Conservation (phyloP, 2,113 vertebrate species). For the Cromileptes altivelis region DNA sequence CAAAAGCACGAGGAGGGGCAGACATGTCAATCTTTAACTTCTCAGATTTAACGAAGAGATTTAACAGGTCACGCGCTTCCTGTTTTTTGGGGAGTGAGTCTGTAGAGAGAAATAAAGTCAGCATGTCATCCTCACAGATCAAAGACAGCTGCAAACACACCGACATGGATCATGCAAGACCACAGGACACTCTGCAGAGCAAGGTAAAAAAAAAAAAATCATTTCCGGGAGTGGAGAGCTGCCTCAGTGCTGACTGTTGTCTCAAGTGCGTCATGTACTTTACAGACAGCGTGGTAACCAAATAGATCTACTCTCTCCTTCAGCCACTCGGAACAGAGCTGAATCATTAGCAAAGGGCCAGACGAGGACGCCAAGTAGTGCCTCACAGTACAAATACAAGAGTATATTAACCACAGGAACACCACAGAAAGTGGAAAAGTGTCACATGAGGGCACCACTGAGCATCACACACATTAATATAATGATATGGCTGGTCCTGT, state of each 20-base stretch:
- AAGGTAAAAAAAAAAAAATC: conserved; percentile 50
- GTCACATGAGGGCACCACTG: neutral
- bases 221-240: neutral
- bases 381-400: no score
- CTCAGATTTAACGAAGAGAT: neutral
- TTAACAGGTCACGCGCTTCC: conserved; percentile 41
- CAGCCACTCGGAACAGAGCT: neutral
- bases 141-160: neutral
- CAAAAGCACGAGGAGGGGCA: neutral
- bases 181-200: conserved; percentile 29
- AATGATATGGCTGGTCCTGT: neutral
- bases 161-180: conserved; percentile 46
- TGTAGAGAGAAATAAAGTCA: neutral
- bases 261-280: neutral
- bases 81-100: conserved; percentile 11
- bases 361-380: neutral
- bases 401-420: neutral
- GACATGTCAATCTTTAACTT: conserved; percentile 12
- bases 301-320: neutral
- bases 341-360: neutral
- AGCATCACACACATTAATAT: no score
- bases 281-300: neutral
- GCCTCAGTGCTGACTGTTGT: neutral
- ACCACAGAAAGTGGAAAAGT: neutral
- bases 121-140: neutral